Conservation (phyloP, 2,888 invertebrate species). For the Dolichomitus sp. region DNA sequence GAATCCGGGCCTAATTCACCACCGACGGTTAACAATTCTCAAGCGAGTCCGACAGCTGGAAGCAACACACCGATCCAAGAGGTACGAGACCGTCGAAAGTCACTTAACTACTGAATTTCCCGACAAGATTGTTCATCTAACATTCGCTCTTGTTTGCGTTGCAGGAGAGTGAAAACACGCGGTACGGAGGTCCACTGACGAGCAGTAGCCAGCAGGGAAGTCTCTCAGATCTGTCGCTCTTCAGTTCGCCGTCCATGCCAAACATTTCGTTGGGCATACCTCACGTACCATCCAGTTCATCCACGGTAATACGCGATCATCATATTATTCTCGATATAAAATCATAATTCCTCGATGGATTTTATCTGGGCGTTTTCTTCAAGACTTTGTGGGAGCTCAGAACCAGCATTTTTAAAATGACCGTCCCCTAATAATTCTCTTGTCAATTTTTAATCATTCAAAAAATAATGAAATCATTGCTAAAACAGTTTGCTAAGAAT, state of each 20-base stretch:
- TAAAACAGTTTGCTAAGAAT: background rate
- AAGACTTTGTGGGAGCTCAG: too few relatives aligned
- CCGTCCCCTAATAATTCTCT: too few relatives aligned
- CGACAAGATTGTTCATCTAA: background rate
- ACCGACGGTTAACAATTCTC: constrained; percentile 87
- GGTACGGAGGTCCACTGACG: constrained; percentile 87
- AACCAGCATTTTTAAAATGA: too few relatives aligned
- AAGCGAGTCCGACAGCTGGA: constrained; percentile 90
- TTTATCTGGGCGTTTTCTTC: too few relatives aligned
- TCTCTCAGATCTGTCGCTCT: constrained; percentile 92
- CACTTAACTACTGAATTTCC: background rate
- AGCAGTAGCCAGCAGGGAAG: constrained; percentile 89
- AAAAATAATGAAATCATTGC: background rate
- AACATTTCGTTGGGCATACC: constrained; percentile 97
- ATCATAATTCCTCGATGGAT: too few relatives aligned
- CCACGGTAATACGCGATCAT: constrained; percentile 81
- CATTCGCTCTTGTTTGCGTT: constrained; percentile 56
- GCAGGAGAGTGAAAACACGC: constrained; percentile 91
- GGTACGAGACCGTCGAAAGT: constrained; percentile 74
- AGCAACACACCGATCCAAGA: constrained; percentile 92
- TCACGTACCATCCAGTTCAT: constrained; percentile 87
- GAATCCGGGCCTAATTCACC: constrained; percentile 93
- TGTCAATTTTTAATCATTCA: too few relatives aligned
- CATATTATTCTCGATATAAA: background rate
- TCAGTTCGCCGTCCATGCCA: constrained; percentile 98